Base-by-base conservation (phyloP, 2,113 vertebrate genomes). In the Platichthys stellatus region DNA sequence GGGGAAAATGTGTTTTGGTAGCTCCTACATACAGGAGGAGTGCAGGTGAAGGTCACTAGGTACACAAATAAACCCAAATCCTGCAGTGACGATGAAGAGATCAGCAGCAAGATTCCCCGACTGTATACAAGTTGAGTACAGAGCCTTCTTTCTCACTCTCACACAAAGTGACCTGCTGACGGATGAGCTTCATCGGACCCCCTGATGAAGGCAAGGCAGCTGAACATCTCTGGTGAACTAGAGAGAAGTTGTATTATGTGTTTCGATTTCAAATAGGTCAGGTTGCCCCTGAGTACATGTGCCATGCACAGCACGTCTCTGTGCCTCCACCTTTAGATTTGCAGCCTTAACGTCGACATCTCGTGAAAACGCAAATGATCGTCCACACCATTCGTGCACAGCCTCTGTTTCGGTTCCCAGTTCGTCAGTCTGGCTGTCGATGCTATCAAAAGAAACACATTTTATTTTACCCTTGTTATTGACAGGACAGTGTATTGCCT, bases 381-480 rank as follows among this genome's bases (percentile, higher is more conserved):
- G 1, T 69, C 69, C 56, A n/a, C 56, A 63, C 43, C 69, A 20
- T 60, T 11, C 12, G n/a, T 9, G 11, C 6, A 57, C 40, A 43
- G 40, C 57, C 12, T 47, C 70, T 69, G 15, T 35, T 21, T 18
- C 13, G 1, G 24, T 45, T 54, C 43, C 21, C 7, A 1, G 11
- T 20, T 61, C 28, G 9, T 40, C 15, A 14, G 24, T 26, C 21
- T 63, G 35, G 1, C 35, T 61, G 21, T 31, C 8, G 17, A 14
- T 5, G 63, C 5, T 28, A 57, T 53, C 56, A 62, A 69, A 31
- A 31, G 31, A 31, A 31, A 31, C 6, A 31, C 1, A 7, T 7
- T 0, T 7, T 64, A 31, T 72, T 83, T 81, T 2, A 74, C 28
- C 63, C 11, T 78, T 83, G 71, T 60, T 58, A 45, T 77, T 74